Evolutionary conservation across 2,888 invertebrate genomes (phyloP).

Genomic region (Shargacucullia verbasci): DNA sequence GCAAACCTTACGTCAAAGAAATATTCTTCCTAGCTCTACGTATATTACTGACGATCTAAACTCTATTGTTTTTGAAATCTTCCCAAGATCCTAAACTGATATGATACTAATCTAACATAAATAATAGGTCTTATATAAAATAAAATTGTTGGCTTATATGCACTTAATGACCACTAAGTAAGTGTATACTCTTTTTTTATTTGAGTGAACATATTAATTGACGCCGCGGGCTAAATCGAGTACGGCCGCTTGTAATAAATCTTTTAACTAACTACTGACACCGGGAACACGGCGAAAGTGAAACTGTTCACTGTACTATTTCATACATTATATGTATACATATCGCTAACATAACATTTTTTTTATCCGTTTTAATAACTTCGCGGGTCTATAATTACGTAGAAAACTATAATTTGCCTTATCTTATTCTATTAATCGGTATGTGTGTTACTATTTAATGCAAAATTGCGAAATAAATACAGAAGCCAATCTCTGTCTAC

Average conservation of each 20-base stretch:
- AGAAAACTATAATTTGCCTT: conserved; percentile 10
- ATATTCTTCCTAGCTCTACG: conserved; percentile 26
- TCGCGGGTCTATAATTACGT: conserved; percentile 26
- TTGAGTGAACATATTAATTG: conserved; percentile 56
- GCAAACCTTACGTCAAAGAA: conserved; percentile 13
- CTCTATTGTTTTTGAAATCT: not conserved
- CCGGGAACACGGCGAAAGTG: conserved; percentile 60
- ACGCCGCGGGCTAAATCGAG: conserved; percentile 50
- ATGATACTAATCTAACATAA: no score
- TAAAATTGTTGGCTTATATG: conserved; percentile 34
- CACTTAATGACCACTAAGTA: conserved; percentile 48
- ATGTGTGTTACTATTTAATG: conserved; percentile 2
- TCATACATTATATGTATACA: conserved; percentile 30
- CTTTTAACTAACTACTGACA: conserved; percentile 57
- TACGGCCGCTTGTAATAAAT: conserved; percentile 57
- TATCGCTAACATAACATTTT: conserved; percentile 11
- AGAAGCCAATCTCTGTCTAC: conserved; percentile 11
- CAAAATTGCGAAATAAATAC: conserved; percentile 10
- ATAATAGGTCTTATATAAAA: not conserved
- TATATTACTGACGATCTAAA: not conserved
- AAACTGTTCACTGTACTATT: conserved; percentile 48
- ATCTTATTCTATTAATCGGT: conserved; percentile 13
- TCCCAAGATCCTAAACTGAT: not conserved
- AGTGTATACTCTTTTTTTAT: conserved; percentile 46
- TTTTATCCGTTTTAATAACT: conserved; percentile 20